Conservation (phyloP, 2,888 invertebrate genomes). For the Acleris cristana region DNA sequence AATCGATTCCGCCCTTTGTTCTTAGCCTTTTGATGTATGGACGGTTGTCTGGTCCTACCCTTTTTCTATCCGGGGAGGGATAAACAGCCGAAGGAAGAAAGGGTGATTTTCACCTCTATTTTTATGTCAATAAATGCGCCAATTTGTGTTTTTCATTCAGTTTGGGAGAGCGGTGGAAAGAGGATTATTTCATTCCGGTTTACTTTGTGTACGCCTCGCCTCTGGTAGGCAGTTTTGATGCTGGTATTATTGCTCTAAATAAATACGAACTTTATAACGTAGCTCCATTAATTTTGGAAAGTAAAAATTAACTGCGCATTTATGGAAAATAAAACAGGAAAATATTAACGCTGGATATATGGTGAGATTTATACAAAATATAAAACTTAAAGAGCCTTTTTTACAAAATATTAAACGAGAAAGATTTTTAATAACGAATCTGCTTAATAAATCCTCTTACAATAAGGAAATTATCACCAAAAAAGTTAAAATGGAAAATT, state of each 20-base stretch:
- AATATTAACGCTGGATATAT: no score
- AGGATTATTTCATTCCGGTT: constrained; percentile 12
- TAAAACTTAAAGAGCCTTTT: no score
- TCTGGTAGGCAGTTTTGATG: background rate
- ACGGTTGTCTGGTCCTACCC: constrained; percentile 33
- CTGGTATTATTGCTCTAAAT: background rate
- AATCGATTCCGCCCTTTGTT: constrained; percentile 35
- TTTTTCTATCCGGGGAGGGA: constrained; percentile 30
- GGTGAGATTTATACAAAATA: no score
- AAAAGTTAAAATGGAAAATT: no score
- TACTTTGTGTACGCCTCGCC: constrained; percentile 8
- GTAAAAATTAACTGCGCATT: no score
- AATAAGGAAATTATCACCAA: no score
- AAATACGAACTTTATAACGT: no score
- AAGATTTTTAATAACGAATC: no score
- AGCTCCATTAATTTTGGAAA: no score
- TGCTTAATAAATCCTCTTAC: no score
- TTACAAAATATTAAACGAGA: no score
- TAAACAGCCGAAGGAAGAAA: constrained; percentile 9
- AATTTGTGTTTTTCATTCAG: background rate
- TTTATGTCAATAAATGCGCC: constrained; percentile 20
- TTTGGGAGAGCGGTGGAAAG: constrained; percentile 4
- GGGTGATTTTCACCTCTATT: constrained; percentile 16
- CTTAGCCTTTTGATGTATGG: constrained; percentile 36
- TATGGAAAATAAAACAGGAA: no score